Conservation (phyloP, 2,113 vertebrate genomes). For the Rhegmatorhina hoffmannsi region DNA sequence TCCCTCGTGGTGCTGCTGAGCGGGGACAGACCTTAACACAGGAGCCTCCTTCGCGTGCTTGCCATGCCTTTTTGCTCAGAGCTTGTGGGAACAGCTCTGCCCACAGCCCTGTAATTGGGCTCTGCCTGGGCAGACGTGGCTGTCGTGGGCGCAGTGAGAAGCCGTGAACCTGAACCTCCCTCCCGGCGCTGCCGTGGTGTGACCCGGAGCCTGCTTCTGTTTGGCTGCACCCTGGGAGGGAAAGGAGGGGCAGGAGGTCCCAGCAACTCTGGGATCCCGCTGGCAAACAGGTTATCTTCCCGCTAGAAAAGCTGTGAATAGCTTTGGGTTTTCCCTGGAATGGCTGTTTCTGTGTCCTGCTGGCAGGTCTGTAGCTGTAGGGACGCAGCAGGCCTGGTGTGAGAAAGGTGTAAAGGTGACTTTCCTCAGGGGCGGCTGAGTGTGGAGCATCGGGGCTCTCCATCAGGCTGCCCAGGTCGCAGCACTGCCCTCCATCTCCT, state of each 20-base stretch:
- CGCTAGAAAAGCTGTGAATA: not conserved
- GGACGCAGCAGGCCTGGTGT: not conserved
- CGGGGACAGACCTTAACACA: fast-evolving
- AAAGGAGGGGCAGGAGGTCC: not conserved
- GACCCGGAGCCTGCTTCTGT: not conserved
- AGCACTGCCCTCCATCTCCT: not conserved
- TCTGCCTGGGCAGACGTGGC: not conserved
- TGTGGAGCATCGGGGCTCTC: fast-evolving
- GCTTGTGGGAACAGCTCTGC: conserved; percentile 17
- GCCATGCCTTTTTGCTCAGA: not conserved
- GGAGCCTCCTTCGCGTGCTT: not conserved
- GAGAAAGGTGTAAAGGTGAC: not conserved
- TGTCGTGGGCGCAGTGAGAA: not conserved
- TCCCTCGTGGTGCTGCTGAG: not conserved
- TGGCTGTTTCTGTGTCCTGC: not conserved
- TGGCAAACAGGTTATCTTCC: not conserved
- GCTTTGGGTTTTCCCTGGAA: not conserved
- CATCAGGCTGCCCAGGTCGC: not conserved
- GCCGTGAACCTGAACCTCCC: not conserved
- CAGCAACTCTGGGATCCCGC: not conserved
- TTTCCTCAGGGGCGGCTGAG: not conserved
- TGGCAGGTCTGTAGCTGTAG: fast-evolving
- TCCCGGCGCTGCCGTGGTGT: not conserved
- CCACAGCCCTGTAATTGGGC: conserved; percentile 4
- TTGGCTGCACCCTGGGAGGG: not conserved